Evolutionary conservation across 2,888 invertebrate genomes (phyloP).

Genomic region (Gonocerus acuteangulatus): DNA sequence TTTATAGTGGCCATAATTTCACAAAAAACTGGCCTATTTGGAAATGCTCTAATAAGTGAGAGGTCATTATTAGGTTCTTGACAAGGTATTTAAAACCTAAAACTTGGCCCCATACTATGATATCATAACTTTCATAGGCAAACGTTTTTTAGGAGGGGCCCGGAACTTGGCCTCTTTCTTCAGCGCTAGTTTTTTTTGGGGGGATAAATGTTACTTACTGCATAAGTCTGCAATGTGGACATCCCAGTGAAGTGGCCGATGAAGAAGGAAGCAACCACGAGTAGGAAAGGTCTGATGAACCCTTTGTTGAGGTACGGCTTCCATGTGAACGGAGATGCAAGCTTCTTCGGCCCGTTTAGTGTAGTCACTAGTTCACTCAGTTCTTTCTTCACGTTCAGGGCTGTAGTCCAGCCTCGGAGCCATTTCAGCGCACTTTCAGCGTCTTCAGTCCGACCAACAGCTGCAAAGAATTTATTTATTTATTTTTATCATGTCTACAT

Average conservation of each 20-base stretch:
- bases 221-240: slow-evolving; percentile 54
- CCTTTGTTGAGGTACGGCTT: slow-evolving; percentile 42
- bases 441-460: slow-evolving; percentile 54
- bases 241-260: slow-evolving; percentile 68
- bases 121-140: no score
- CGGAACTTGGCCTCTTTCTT: no score
- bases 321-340: slow-evolving; percentile 30
- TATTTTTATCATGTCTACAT: no score
- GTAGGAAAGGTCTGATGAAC: slow-evolving; percentile 58
- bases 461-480: slow-evolving; percentile 36
- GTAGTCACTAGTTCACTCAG: slow-evolving; percentile 30
- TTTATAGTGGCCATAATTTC: no score
- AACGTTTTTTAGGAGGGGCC: no score
- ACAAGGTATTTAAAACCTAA: no score
- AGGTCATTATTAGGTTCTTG: no score
- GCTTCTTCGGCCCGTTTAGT: slow-evolving; percentile 16
- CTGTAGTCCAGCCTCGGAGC: slow-evolving; percentile 67
- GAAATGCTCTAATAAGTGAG: no score
- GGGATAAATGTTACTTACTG: no score
- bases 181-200: no score
- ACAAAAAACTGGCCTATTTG: no score
- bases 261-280: slow-evolving; percentile 61
- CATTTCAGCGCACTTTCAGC: slow-evolving; percentile 63
- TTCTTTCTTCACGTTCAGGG: slow-evolving; percentile 54
- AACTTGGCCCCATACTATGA: no score